Conservation (phyloP, 2,888 invertebrate species). For the Argyresthia albistria region DNA sequence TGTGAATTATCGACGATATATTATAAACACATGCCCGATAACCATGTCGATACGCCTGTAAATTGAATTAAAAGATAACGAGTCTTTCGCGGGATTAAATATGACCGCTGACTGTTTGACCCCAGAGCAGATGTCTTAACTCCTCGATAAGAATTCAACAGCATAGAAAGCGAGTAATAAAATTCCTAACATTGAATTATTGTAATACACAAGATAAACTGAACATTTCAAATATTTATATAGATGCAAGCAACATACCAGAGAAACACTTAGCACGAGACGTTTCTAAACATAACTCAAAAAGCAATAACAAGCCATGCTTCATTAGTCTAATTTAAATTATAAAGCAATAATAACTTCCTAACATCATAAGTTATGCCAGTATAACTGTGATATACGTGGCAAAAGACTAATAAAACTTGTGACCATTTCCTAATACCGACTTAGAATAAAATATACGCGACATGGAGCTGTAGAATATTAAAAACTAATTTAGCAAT, state of each 20-base stretch:
- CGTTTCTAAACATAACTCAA: slow-evolving; percentile 14
- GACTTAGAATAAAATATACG: slow-evolving; percentile 31
- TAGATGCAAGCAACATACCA: slow-evolving; percentile 4
- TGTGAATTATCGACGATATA: slow-evolving; percentile 45
- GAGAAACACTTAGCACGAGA: not conserved
- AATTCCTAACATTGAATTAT: not conserved
- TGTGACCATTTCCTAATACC: slow-evolving; percentile 34
- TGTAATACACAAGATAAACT: not conserved
- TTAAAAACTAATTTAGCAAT: slow-evolving; percentile 16
- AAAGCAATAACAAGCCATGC: slow-evolving; percentile 28
- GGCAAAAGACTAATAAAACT: slow-evolving; percentile 12
- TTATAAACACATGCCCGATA: slow-evolving; percentile 33
- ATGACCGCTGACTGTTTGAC: slow-evolving; percentile 24
- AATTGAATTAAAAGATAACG: slow-evolving; percentile 63
- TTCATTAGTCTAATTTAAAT: slow-evolving; percentile 55
- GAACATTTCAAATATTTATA: slow-evolving; percentile 2
- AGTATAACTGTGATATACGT: slow-evolving; percentile 43
- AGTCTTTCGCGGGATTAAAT: slow-evolving; percentile 38
- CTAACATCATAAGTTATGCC: slow-evolving; percentile 36
- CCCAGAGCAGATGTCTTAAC: slow-evolving; percentile 13
- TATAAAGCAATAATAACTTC: slow-evolving; percentile 47
- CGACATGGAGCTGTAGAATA: slow-evolving; percentile 37
- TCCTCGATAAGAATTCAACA: not conserved
- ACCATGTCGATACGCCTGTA: slow-evolving; percentile 32
- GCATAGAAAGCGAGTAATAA: not conserved